Percentiles rank a stretch among this genome's conserved stretches.
These are phyloP conservation scores for Nomada lathburiana DNA, from an alignment of 2,888 invertebrate species.

Conservation along the genomic window DNA sequence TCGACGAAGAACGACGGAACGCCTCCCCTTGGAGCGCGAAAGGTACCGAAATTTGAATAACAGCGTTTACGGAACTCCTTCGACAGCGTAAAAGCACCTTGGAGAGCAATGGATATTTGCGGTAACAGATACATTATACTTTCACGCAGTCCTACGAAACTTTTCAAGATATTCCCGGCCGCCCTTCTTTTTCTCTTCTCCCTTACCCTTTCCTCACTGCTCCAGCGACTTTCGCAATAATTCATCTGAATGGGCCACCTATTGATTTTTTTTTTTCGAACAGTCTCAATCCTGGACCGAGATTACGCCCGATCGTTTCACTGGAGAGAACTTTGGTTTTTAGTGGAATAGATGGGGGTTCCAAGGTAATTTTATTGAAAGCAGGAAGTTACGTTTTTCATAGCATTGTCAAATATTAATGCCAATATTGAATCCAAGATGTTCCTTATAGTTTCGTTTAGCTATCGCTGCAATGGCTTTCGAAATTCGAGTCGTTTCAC, in stretches of 20 bases:
- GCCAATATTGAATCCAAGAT: too few relatives aligned
- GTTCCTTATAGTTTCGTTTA: too few relatives aligned
- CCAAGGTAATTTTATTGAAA: too few relatives aligned
- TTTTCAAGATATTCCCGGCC: constrained; percentile 34
- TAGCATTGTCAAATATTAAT: too few relatives aligned
- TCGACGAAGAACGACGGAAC: constrained; percentile 10
- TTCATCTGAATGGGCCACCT: constrained; percentile 11
- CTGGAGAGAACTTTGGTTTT: background rate
- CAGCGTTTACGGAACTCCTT: constrained; percentile 52
- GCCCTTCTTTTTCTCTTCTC: background rate
- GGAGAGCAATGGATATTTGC: constrained; percentile 57
- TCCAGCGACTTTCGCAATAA: constrained; percentile 36
- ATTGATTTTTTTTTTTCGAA: constrained; percentile 27
- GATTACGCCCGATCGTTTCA: constrained; percentile 15
- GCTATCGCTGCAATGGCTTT: too few relatives aligned
- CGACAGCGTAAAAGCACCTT: constrained; percentile 46
- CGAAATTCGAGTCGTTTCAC: too few relatives aligned
- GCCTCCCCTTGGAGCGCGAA: constrained; percentile 29
- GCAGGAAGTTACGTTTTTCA: too few relatives aligned
- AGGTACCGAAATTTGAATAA: constrained; percentile 57
- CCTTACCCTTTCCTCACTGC: background rate
- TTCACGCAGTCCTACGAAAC: constrained; percentile 49
- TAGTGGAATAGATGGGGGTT: background rate
- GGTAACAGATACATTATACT: constrained; percentile 60
- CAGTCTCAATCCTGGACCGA: background rate